Conservation (phyloP, 2,797 vertebrate species). For the Onychomys arenicola region DNA sequence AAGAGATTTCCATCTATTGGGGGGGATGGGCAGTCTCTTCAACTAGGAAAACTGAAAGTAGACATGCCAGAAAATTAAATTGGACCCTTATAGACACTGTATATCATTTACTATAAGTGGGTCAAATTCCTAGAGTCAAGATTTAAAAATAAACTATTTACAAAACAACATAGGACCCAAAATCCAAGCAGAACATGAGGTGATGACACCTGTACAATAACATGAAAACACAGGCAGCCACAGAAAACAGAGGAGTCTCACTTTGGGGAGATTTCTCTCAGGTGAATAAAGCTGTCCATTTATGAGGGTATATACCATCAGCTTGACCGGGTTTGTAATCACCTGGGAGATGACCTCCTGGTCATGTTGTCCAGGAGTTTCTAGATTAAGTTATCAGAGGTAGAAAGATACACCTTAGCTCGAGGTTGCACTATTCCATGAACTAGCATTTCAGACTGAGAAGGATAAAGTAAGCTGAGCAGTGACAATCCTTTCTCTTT, state of each 20-base stretch:
- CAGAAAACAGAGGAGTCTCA: not conserved
- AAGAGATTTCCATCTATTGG: not conserved
- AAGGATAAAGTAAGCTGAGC: not conserved
- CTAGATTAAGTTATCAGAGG: not conserved
- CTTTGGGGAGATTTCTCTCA: not conserved
- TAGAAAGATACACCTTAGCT: not conserved
- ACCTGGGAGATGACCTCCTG: not conserved
- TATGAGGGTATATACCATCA: not conserved
- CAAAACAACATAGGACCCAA: not conserved
- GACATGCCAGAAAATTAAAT: not conserved
- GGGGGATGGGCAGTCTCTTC: too few species aligned
- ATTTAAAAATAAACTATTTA: not conserved
- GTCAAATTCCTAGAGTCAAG: not conserved
- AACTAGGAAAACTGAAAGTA: not conserved
- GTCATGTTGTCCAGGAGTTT: not conserved
- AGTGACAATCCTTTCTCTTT: not conserved
- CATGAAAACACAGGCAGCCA: not conserved
- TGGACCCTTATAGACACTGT: not conserved
- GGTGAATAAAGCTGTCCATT: not conserved
- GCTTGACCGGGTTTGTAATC: not conserved
- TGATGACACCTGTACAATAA: not conserved
- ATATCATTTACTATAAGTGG: not conserved
- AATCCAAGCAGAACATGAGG: not conserved
- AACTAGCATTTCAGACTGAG: not conserved
- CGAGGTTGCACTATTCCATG: not conserved